phyloP scores from a whole-genome alignment of 2,797 vertebrate genomes.

The Vultur gryphus region DNA sequence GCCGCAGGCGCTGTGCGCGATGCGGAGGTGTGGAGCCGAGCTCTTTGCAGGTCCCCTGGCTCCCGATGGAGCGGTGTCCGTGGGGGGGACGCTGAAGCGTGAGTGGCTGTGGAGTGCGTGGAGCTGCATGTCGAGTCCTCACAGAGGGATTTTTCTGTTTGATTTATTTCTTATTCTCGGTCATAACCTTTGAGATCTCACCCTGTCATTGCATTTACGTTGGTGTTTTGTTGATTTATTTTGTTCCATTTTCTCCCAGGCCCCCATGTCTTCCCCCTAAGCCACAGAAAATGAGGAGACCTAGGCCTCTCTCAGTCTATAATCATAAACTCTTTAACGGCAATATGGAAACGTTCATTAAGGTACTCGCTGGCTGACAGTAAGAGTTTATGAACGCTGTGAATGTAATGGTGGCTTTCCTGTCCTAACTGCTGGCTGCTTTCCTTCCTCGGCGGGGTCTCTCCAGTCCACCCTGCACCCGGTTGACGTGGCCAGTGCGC shows the following conservation, averaged over 20 bases:
- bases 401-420: constrained; percentile 77
- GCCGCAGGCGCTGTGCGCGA: rapidly evolving
- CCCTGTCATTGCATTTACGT: constrained; percentile 64
- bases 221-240: constrained; percentile 69
- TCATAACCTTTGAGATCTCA: constrained; percentile 11
- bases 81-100: neutral
- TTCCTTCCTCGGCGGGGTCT: constrained; percentile 34
- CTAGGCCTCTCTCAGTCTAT: constrained; percentile 97
- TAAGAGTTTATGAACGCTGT: constrained; percentile 74
- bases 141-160: neutral
- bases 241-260: constrained; percentile 85
- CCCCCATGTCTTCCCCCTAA: constrained; percentile 98
- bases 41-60: neutral
- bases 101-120: neutral
- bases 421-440: constrained; percentile 56
- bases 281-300: constrained; percentile 99
- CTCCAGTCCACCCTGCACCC: constrained; percentile 34
- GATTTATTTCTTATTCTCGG: neutral
- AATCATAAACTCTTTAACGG: constrained; percentile 99
- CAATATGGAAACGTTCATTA: constrained; percentile 99
- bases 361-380: constrained; percentile 88
- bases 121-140: rapidly evolving
- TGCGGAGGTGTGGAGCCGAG: neutral
- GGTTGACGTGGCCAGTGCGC: neutral
- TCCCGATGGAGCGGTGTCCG: rapidly evolving